phyloP scores from a whole-genome alignment of 2,888 invertebrate genomes.

The Drosophila birchii region DNA sequence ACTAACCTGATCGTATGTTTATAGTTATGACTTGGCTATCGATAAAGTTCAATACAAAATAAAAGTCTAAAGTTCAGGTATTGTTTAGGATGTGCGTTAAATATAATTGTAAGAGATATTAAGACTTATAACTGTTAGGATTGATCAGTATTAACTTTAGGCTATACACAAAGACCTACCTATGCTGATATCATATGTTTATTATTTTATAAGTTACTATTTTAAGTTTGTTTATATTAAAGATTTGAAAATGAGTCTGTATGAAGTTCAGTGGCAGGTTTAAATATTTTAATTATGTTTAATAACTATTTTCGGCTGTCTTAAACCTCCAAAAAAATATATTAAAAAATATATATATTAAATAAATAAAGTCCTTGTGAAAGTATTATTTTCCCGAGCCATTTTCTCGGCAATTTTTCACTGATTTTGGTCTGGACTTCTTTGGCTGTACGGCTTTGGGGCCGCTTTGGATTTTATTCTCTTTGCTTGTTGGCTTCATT shows the following conservation, averaged over 20 bases:
- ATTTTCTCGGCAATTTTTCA: slow-evolving; percentile 12
- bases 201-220: too few relatives aligned
- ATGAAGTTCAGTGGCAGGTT: too few relatives aligned
- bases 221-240: neutral
- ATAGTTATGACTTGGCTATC: neutral
- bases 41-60: neutral
- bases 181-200: too few relatives aligned
- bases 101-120: neutral
- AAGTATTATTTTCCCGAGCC: too few relatives aligned
- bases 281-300: neutral
- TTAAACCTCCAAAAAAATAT: too few relatives aligned
- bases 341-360: neutral
- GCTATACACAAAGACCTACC: neutral
- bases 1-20: neutral
- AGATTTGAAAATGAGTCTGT: neutral
- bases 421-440: slow-evolving; percentile 17
- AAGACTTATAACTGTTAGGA: neutral
- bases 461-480: slow-evolving; percentile 38
- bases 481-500: slow-evolving; percentile 64
- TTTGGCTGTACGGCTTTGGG: slow-evolving; percentile 25
- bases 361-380: too few relatives aligned
- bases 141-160: neutral
- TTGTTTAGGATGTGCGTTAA: neutral
- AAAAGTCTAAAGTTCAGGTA: neutral
- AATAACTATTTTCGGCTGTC: too few relatives aligned